These are phyloP conservation scores for Aporrectodea caliginosa DNA, from an alignment of 1,140 invertebrate genomes.

Conservation along the genomic window DNA sequence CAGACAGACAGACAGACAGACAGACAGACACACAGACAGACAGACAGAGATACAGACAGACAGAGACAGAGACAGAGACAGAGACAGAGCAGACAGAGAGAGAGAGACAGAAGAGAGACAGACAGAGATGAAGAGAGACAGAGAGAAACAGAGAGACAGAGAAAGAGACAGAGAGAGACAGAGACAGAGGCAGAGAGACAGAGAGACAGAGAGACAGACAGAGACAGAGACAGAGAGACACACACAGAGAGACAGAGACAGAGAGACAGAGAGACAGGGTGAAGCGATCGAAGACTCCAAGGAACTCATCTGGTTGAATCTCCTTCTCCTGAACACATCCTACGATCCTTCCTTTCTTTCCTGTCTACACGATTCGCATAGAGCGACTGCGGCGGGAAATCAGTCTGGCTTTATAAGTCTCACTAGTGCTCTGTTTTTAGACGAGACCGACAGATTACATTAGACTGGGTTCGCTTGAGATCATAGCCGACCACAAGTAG, in stretches of 20 bases:
- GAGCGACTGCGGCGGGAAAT: too few species aligned
- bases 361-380: too few species aligned
- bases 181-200: background rate
- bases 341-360: slow-evolving; percentile 77
- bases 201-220: background rate
- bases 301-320: slow-evolving; percentile 90
- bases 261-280: slow-evolving; percentile 60
- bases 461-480: too few species aligned
- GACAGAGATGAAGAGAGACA: background rate
- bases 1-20: background rate
- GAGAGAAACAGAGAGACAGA: background rate
- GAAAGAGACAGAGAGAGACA: background rate
- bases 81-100: background rate
- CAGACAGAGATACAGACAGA: background rate
- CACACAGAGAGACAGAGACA: background rate
- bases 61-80: background rate
- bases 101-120: background rate
- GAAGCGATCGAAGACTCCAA: slow-evolving; percentile 89
- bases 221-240: background rate
- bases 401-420: background rate
- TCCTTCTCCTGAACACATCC: slow-evolving; percentile 85
- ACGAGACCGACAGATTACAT: too few species aligned
- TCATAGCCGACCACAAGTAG: too few species aligned
- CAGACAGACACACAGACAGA: background rate
- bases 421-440: background rate